Base-by-base conservation (phyloP, 2,797 vertebrate species). In the Manis crassicaudata region DNA sequence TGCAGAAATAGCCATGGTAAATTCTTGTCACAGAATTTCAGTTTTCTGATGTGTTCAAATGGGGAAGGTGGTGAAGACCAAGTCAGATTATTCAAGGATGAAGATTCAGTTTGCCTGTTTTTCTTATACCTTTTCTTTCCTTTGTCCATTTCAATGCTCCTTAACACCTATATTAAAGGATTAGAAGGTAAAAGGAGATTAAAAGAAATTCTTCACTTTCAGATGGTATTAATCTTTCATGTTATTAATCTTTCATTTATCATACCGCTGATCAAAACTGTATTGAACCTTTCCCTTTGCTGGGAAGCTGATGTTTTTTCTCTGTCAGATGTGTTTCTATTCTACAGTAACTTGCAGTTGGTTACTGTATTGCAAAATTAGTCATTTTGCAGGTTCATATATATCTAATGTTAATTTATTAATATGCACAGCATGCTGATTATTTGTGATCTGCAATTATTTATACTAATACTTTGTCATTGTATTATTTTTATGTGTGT, bases 171-270 rank as follows among this genome's bases (percentile, higher is more conserved):
- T 82, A 86, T 85, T 90, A 96, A 88, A 96, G 72, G 43, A 84
- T 12, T 79, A 62, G 46, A 77, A 93, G 40, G 84, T 67, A 82
- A 85, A 94, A 68, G n/a, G 35, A 92, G 90, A 92, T 93, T 70
- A 96, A 97, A 96, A 25, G 46, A 90, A 92, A 75, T 50, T 60
- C 81, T 95, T 95, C 52, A 60, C 81, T 96, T 96, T 95, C 77
- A 96, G 90, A 54, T 88, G 72, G n/a, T 93, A 95, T 94, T 97
- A 96, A 95, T 93, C 92, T 92, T 96, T 43, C 67, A 92, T n/a
- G 17, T 68, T 63, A 82, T 92, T 95, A 96, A 92, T 95, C 65
- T 96, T 95, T 91, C 91, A 88, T 96, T 95, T 96, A 80, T 95
- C 76, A 75, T 72, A 92, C 21, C 65, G 90, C 68, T 95, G 88